Evolutionary conservation across 1,140 invertebrate species (phyloP).

Genomic region (Glossosoma conforme): DNA sequence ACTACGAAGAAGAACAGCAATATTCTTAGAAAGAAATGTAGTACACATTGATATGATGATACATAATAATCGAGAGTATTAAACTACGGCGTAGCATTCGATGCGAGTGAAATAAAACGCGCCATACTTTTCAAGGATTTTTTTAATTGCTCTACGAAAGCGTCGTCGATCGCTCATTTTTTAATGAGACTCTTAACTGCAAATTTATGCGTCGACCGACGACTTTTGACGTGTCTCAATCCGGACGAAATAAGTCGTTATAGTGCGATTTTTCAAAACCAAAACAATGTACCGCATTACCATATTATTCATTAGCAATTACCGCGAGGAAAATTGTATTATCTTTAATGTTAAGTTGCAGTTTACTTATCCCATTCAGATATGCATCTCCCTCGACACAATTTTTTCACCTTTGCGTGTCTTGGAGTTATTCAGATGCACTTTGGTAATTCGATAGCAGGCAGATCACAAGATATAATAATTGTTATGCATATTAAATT

Average conservation of each 20-base stretch:
- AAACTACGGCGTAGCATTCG: too few relatives aligned
- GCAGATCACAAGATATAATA: constrained; percentile 10
- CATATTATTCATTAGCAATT: constrained; percentile 25
- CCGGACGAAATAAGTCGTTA: constrained; percentile 11
- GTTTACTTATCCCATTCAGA: constrained; percentile 13
- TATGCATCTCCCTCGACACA: constrained; percentile 22
- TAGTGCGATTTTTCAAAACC: constrained; percentile 21
- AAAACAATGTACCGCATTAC: constrained; percentile 11
- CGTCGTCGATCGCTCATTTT: too few relatives aligned
- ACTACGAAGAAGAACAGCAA: too few relatives aligned
- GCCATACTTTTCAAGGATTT: too few relatives aligned
- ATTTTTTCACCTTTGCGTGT: constrained; percentile 21
- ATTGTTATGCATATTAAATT: constrained; percentile 15
- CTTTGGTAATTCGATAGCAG: constrained; percentile 14
- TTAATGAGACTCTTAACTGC: too few relatives aligned
- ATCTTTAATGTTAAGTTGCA: constrained; percentile 16
- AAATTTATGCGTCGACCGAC: too few relatives aligned
- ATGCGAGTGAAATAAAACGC: too few relatives aligned
- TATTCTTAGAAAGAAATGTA: too few relatives aligned
- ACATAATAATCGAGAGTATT: too few relatives aligned
- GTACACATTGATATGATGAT: too few relatives aligned
- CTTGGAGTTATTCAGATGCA: constrained; percentile 3
- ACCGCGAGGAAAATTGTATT: constrained; percentile 10
- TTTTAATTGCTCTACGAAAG: too few relatives aligned
- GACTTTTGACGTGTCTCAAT: too few relatives aligned